Evolutionary conservation across 2,113 vertebrate genomes (phyloP).

Genomic region (Poeciliopsis turrubarensis): DNA sequence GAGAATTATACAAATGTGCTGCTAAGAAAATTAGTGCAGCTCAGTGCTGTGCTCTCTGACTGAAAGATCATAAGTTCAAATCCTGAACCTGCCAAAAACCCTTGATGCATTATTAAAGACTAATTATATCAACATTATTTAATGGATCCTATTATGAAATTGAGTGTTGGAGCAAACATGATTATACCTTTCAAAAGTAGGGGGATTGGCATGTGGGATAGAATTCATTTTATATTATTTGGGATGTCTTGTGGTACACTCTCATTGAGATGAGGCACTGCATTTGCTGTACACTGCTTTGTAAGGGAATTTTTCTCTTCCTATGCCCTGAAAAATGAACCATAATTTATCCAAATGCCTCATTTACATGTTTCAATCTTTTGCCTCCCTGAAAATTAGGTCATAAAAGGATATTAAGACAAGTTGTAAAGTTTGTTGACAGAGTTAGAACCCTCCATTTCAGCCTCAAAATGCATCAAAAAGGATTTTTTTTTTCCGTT

Average conservation of each 20-base stretch:
- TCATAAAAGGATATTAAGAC: too few relatives aligned
- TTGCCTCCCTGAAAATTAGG: too few relatives aligned
- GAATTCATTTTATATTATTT: not conserved
- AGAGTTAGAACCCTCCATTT: too few relatives aligned
- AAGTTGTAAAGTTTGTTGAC: too few relatives aligned
- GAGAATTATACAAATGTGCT: conserved; percentile 1
- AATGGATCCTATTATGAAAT: conserved; percentile 17
- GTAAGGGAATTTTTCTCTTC: not conserved
- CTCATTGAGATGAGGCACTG: not conserved
- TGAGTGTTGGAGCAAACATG: not conserved
- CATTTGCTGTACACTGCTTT: too few relatives aligned
- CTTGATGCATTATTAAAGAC: conserved; percentile 21
- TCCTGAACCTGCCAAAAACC: conserved; percentile 3
- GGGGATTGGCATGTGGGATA: not conserved
- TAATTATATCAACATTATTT: conserved; percentile 15
- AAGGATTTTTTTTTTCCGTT: too few relatives aligned
- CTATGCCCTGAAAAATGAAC: not conserved
- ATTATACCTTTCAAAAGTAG: conserved; percentile 12
- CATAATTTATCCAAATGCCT: not conserved
- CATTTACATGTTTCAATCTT: too few relatives aligned
- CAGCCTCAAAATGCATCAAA: too few relatives aligned
- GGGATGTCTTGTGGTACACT: not conserved
- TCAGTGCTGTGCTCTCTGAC: not conserved
- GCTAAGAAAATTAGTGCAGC: conserved; percentile 3
- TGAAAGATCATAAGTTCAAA: conserved; percentile 24